A percentile compares a stretch with the other conserved stretches of the same genome.
Conservation (phyloP, 2,797 vertebrate genomes). For the Perodicticus potto region DNA sequence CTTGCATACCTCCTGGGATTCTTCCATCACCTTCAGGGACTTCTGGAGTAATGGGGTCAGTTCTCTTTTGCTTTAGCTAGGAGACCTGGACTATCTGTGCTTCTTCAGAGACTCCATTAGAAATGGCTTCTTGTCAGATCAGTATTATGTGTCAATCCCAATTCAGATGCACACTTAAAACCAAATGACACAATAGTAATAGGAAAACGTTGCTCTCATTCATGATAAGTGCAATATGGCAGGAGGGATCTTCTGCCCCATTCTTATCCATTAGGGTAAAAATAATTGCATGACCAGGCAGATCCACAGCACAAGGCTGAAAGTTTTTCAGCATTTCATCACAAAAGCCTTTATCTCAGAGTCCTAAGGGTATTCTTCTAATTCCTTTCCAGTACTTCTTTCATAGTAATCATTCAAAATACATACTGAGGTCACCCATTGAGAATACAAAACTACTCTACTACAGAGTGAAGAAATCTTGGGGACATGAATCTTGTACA, state of each 20-base stretch:
- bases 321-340: neutral
- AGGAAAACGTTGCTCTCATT: neutral
- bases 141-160: conserved; percentile 4
- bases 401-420: neutral
- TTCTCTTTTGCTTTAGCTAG: conserved; percentile 16
- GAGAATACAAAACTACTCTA: neutral
- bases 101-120: neutral
- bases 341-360: neutral
- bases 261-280: conserved; percentile 17
- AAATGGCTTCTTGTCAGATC: neutral
- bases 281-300: neutral
- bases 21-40: neutral
- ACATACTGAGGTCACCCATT: neutral
- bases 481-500: neutral
- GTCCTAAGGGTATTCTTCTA: neutral
- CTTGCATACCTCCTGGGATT: neutral
- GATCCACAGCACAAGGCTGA: neutral
- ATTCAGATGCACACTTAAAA: neutral
- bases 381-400: neutral
- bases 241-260: neutral
- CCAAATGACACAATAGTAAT: neutral
- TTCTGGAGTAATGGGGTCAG: neutral
- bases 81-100: neutral
- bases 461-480: neutral
- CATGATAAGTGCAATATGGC: neutral